Conservation (phyloP, 2,888 invertebrate species). For the Hemaris fuciformis region DNA sequence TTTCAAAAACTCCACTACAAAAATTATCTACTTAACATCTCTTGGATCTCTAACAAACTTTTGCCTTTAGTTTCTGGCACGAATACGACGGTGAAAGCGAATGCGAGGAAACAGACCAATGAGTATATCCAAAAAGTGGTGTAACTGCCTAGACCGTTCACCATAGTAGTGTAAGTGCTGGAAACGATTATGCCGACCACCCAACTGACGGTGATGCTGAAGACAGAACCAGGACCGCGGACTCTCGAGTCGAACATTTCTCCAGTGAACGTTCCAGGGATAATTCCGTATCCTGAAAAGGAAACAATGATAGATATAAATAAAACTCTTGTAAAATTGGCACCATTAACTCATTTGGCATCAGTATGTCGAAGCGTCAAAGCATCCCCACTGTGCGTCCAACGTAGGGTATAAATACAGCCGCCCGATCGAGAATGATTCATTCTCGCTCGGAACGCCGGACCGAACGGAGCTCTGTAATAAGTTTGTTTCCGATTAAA, state of each 20-base stretch:
- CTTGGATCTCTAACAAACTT: slow-evolving; percentile 7
- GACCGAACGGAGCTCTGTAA: too few relatives aligned
- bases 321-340: too few relatives aligned
- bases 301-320: too few relatives aligned
- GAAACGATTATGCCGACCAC: slow-evolving; percentile 6
- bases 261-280: slow-evolving; percentile 14
- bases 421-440: too few relatives aligned
- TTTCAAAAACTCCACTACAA: too few relatives aligned
- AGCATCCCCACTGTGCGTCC: too few relatives aligned
- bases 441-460: too few relatives aligned
- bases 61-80: slow-evolving; percentile 19
- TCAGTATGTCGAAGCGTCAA: too few relatives aligned
- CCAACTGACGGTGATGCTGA: slow-evolving; percentile 10
- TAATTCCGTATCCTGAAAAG: too few relatives aligned
- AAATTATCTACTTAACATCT: slow-evolving; percentile 7
- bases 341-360: too few relatives aligned
- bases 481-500: too few relatives aligned
- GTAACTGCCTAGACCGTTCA: neutral
- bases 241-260: slow-evolving; percentile 18
- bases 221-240: slow-evolving; percentile 7
- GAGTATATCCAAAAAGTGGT: slow-evolving; percentile 17
- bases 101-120: slow-evolving; percentile 6
- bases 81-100: slow-evolving; percentile 7
- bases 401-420: too few relatives aligned
- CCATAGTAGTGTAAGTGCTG: slow-evolving; percentile 9